These are phyloP conservation scores for Pristionchus arcanus DNA, from an alignment of 2,888 invertebrate genomes.

Conservation along the genomic window DNA sequence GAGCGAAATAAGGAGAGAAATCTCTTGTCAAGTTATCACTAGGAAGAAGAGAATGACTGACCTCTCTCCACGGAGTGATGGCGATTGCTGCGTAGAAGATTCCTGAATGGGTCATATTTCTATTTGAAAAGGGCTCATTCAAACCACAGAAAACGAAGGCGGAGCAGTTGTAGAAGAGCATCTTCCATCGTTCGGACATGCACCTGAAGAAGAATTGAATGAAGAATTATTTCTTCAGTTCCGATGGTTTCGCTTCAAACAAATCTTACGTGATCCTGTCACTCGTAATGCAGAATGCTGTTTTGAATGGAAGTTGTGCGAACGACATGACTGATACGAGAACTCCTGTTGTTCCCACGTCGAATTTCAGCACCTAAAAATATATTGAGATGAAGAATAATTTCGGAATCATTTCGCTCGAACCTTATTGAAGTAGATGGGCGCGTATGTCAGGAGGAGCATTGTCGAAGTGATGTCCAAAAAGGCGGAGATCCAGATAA, in stretches of 20 bases:
- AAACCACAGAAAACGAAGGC: constrained; percentile 54
- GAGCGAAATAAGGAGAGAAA: too few relatives aligned
- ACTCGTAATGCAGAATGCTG: constrained; percentile 51
- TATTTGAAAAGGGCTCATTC: background rate
- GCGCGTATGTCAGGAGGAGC: constrained; percentile 49
- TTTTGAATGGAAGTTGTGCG: constrained; percentile 55
- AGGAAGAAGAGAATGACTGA: background rate
- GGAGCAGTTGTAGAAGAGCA: constrained; percentile 50
- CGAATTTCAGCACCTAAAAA: constrained; percentile 48
- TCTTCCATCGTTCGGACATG: constrained; percentile 48
- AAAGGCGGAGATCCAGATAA: constrained; percentile 53
- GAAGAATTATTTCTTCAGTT: background rate
- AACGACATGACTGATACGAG: constrained; percentile 39
- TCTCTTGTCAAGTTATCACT: too few relatives aligned
- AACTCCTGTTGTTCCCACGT: constrained; percentile 50
- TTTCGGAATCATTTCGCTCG: background rate
- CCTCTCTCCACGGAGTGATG: constrained; percentile 30
- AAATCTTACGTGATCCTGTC: constrained; percentile 15
- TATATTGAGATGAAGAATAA: too few relatives aligned
- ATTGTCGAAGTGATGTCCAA: constrained; percentile 49
- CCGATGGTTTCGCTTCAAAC: background rate
- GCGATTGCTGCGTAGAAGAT: constrained; percentile 43
- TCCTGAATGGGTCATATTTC: background rate
- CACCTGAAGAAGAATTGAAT: background rate
- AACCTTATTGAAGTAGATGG: constrained; percentile 55